Base-by-base conservation (phyloP, 2,797 vertebrate species). In the Eospalax fontanierii region DNA sequence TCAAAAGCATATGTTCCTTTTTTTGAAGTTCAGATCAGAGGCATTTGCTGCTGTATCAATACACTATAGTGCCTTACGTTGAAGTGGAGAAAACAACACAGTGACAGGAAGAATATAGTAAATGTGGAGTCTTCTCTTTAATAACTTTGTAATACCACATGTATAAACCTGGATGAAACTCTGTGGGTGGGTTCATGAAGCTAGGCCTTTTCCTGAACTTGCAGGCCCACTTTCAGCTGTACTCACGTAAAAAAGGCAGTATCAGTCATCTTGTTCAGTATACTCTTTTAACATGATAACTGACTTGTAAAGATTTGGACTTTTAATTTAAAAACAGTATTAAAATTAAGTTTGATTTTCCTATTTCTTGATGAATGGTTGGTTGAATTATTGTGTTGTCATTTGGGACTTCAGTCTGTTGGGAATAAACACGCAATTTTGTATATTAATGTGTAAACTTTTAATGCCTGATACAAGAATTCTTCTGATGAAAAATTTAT, bases 71-170 rank as follows among this genome's bases (percentile, higher is more conserved):
- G 61, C 57, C 16, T 90, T 82, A 35, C n/a, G 11, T 10, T 0
- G 4, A 95, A 92, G 70, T 89, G 40, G 83, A 96, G 93, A 97
- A 96, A 94, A 82, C 88, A 86, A 40, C 68, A 40, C 61, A 90
- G 90, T 46, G 75, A 97, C 85, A 83, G 89, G 35, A 90, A 93
- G 40, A 82, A 94, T 46, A 94, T 22, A 96, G 30, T 9, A 88
- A 95, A 95, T 97, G 71, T 96, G 90, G 12, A 82, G 96, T 89
- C 93, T 97, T 95, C 96, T 87, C 65, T 97, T 98, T 96, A 97
- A 97, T 96, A 96, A 96, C 95, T 98, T 98, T 98, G 90, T 95
- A 93, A 97, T 97, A 94, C 97, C 98, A 98, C 96, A 97, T 98
- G 98, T 96, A 95, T 75, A 95, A 91, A 96, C 65, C 50, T 97